These are phyloP conservation scores for Boloria selene DNA, from an alignment of 2,888 invertebrate species.

Conservation along the genomic window DNA sequence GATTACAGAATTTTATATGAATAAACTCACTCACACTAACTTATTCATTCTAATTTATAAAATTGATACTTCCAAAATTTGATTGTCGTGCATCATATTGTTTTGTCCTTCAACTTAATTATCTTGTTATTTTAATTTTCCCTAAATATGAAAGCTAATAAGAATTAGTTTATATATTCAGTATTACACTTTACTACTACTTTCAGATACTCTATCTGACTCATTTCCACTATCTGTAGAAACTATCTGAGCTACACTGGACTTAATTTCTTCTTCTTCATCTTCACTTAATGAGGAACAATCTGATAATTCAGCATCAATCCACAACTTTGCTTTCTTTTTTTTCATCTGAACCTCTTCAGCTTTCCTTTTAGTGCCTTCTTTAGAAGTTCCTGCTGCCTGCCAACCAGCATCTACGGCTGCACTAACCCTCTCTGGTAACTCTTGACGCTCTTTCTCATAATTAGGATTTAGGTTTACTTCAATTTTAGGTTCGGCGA, in stretches of 20 bases:
- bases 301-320: constrained; percentile 78
- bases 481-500: constrained; percentile 89
- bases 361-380: constrained; percentile 65
- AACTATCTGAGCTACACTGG: constrained; percentile 45
- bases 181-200: constrained; percentile 46
- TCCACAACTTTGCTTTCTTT: constrained; percentile 74
- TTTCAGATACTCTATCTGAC: constrained; percentile 57
- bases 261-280: constrained; percentile 54
- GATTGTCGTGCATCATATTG: too few relatives aligned
- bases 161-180: neutral
- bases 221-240: constrained; percentile 75
- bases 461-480: constrained; percentile 90
- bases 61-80: too few relatives aligned
- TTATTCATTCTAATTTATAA: too few relatives aligned
- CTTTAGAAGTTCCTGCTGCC: constrained; percentile 74
- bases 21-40: too few relatives aligned
- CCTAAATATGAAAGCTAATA: neutral
- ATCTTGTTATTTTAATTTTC: too few relatives aligned
- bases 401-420: constrained; percentile 92
- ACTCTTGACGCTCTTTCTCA: constrained; percentile 87
- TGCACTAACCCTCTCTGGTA: constrained; percentile 91
- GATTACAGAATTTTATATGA: too few relatives aligned
- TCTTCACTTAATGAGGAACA: constrained; percentile 75
- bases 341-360: constrained; percentile 58
- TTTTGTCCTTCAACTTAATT: too few relatives aligned